Base-by-base conservation (phyloP, 2,888 invertebrate genomes). In the Tigriopus californicus region DNA sequence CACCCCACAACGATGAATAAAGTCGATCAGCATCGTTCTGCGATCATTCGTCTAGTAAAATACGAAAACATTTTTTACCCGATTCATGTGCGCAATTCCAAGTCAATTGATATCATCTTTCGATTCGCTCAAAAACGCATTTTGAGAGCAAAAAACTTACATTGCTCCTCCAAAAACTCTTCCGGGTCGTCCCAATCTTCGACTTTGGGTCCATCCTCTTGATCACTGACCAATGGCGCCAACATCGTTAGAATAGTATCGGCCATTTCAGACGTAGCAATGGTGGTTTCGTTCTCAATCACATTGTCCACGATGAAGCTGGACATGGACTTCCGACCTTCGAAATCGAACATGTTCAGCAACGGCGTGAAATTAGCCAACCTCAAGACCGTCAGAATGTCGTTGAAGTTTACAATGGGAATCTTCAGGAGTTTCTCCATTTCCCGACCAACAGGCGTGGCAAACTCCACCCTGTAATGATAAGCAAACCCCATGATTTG, bases 331-430 rank as follows among this genome's bases (percentile, higher is more conserved):
- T 87, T 85, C 60, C 92, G 75, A 0, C 91, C 90, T 3, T 80
- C 79, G 67, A 59, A 52, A 72, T 94, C 92, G 68, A 97, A 81
- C 68, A 86, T 85, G 49, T 82, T 80, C 67, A 94, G 78, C 47
- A 95, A 75, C 0, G 85, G 83, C 8, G 84, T 82, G 68, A 87
- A 98, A 74, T 91, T 83, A 66, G 84, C 81, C 63, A 98, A 74
- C 67, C 86, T 80, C 60, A 94, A 78, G 15, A 98, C 80, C 0
- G 84, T 85, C 51, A 95, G 75, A 13, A 92, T 80, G 71, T 94
- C 86, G 71, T 88, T 89, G 74, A 95, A 97, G 67, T 86, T 85
- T 69, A 95, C 92, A 1, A 95, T 80, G 0, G 97, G 95, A 51
- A 97, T 85, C 71, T 91, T 88, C 68, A 98, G 77, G 61, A 98